Evolutionary conservation across 2,888 invertebrate genomes (phyloP).

Genomic region (Dryomyza anilis): DNA sequence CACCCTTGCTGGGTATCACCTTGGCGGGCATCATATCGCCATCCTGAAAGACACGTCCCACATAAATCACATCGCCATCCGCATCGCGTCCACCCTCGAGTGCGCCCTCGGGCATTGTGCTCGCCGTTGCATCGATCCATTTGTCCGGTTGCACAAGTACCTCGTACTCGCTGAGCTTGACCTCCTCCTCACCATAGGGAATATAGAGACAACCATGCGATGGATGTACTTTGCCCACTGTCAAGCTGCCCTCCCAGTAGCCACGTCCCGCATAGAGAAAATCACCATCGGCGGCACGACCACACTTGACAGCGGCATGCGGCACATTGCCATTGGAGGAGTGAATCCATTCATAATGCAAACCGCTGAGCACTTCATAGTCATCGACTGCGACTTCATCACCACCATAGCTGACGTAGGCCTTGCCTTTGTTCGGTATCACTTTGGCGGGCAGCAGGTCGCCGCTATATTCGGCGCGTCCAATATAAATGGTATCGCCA

Average conservation of each 20-base stretch:
- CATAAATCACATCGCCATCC: conserved; percentile 47
- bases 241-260: conserved; percentile 70
- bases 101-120: conserved; percentile 46
- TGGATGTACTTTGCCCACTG: conserved; percentile 72
- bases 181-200: conserved; percentile 61
- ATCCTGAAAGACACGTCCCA: conserved; percentile 43
- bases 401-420: conserved; percentile 69
- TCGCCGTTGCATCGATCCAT: conserved; percentile 45
- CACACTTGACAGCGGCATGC: conserved; percentile 69
- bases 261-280: conserved; percentile 72
- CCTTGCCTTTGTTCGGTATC: conserved; percentile 66
- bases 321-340: conserved; percentile 69
- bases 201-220: conserved; percentile 63
- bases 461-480: conserved; percentile 70
- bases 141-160: conserved; percentile 50
- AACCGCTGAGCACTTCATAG: conserved; percentile 71
- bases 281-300: conserved; percentile 70
- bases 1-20: conserved; percentile 64
- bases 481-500: conserved; percentile 75
- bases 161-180: conserved; percentile 60
- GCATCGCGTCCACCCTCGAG: conserved; percentile 45
- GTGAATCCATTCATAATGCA: conserved; percentile 71
- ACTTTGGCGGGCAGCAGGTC: conserved; percentile 70
- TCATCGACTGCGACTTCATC: conserved; percentile 69
- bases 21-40: conserved; percentile 66